phyloP scores from a whole-genome alignment of 92 coral and sea anemone genomes.

The Desmophyllum pertusum region DNA sequence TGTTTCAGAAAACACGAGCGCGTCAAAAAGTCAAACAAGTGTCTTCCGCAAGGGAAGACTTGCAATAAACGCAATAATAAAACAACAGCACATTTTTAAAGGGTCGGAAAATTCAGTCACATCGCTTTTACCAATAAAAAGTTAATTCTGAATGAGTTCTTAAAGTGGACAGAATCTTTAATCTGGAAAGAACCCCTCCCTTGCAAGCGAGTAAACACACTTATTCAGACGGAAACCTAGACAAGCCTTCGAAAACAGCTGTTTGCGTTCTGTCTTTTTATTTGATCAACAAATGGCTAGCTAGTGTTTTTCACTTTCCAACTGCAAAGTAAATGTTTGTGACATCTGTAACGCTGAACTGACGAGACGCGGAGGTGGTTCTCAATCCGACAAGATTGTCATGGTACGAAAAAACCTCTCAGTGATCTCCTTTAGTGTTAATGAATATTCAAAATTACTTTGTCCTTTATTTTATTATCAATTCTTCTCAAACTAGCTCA shows the following conservation, averaged over 20 bases:
- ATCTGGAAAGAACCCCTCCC: background rate
- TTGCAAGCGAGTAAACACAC: background rate
- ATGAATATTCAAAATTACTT: background rate
- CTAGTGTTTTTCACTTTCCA: background rate
- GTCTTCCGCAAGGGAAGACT: too few species aligned
- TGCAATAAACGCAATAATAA: too few species aligned
- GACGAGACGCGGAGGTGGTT: background rate
- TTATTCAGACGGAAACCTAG: background rate
- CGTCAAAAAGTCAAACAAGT: too few species aligned
- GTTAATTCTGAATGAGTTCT: too few species aligned
- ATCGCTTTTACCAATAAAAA: too few species aligned
- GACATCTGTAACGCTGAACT: background rate
- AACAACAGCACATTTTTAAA: too few species aligned
- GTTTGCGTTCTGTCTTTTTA: background rate
- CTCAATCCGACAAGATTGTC: background rate
- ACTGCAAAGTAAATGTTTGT: background rate
- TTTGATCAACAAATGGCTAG: background rate
- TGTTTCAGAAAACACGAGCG: too few species aligned
- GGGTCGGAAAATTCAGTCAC: too few species aligned
- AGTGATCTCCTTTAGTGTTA: background rate
- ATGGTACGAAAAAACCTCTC: background rate
- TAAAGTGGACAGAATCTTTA: too few species aligned
- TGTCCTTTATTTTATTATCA: background rate
- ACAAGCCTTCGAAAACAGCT: background rate
- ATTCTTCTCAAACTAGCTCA: background rate